Conservation (phyloP, 35 echinoderm and acorn worm species). For the Apostichopus japonicus region DNA sequence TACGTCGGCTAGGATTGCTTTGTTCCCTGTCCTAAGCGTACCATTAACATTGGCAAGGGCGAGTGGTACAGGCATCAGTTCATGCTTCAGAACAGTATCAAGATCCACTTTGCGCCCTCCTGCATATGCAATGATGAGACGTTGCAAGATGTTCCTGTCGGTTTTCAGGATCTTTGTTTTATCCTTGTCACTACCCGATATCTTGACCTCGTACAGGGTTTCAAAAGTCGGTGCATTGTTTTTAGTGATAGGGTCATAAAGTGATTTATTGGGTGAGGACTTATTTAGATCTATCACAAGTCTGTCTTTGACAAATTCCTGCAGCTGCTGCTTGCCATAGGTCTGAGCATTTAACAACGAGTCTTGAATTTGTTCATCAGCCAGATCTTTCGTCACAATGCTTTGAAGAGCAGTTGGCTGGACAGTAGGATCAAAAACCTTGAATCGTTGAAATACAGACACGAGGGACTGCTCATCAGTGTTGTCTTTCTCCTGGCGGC, state of each 20-base stretch:
- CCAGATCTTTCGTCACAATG: slow-evolving; percentile 51
- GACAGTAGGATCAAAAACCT: not conserved
- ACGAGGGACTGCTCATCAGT: not conserved
- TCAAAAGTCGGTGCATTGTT: slow-evolving; percentile 33
- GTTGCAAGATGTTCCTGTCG: slow-evolving; percentile 12
- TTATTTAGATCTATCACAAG: not conserved
- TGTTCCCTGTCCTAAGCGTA: slow-evolving; percentile 28
- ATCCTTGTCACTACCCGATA: not conserved
- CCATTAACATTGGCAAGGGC: slow-evolving; percentile 60
- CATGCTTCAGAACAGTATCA: slow-evolving; percentile 10
- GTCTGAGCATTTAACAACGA: slow-evolving; percentile 50
- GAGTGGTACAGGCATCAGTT: slow-evolving; percentile 22
- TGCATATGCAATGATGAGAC: slow-evolving; percentile 44
- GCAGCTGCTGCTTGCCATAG: slow-evolving; percentile 2
- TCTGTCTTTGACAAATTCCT: slow-evolving; percentile 30
- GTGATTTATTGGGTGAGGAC: not conserved
- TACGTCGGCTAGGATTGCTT: not conserved
- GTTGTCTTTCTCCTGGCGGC: not conserved
- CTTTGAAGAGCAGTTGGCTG: not conserved
- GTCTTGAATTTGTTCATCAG: slow-evolving; percentile 31
- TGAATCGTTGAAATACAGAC: not conserved
- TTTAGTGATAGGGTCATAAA: not conserved
- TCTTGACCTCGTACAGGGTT: slow-evolving; percentile 40
- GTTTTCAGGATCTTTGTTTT: slow-evolving; percentile 22
- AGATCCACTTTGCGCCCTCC: slow-evolving; percentile 29